phyloP scores from a whole-genome alignment of 1,140 invertebrate species.

The Theocolax elegans region DNA sequence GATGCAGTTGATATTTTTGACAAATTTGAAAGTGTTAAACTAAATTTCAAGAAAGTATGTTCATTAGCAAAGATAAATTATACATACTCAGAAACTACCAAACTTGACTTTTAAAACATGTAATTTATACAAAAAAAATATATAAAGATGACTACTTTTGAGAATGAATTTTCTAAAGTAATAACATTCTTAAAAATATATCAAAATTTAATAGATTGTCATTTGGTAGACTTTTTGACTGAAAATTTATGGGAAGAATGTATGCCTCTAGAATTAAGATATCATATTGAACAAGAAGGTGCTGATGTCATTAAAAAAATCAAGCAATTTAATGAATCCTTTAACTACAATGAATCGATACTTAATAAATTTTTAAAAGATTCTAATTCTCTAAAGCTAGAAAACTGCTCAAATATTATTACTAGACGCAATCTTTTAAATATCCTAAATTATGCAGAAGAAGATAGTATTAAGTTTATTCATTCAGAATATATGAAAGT shows the following conservation, averaged over 20 bases:
- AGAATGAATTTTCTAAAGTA: constrained; percentile 68
- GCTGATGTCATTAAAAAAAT: constrained; percentile 25
- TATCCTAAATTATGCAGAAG: constrained; percentile 24
- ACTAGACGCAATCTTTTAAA: constrained; percentile 39
- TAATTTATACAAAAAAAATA: constrained; percentile 12
- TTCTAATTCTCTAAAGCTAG: constrained; percentile 48
- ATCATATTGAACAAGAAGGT: constrained; percentile 65
- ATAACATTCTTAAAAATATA: constrained; percentile 71
- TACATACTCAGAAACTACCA: constrained; percentile 66
- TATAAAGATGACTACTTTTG: constrained; percentile 47
- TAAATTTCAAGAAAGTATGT: constrained; percentile 76
- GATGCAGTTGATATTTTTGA: constrained; percentile 73
- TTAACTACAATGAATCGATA: constrained; percentile 10
- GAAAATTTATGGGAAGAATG: constrained; percentile 74
- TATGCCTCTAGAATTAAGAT: constrained; percentile 69
- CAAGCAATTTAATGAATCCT: constrained; percentile 16
- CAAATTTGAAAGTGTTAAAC: constrained; percentile 73
- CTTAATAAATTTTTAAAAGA: constrained; percentile 48
- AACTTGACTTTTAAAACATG: constrained; percentile 65
- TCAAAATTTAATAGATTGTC: constrained; percentile 76
- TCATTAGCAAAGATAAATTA: constrained; percentile 73
- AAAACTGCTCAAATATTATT: constrained; percentile 42
- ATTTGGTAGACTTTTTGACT: constrained; percentile 85
- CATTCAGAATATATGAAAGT: constrained; percentile 75
- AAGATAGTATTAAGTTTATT: constrained; percentile 25